These are phyloP conservation scores for Paramacrobiotus metropolitanus DNA, from an alignment of 1,140 invertebrate species.

Conservation along the genomic window DNA sequence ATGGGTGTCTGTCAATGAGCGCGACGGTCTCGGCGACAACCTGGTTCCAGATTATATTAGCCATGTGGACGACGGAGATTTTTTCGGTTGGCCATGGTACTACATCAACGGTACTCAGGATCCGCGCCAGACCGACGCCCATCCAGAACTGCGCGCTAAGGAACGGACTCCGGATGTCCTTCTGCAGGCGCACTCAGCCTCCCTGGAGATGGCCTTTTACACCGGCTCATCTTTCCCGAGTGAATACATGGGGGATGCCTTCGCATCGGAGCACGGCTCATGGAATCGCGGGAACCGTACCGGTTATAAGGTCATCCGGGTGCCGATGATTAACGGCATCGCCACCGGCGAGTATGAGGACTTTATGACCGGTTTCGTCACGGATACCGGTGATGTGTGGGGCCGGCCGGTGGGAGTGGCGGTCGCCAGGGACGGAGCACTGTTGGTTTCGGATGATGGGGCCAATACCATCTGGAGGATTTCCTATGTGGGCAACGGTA, in stretches of 20 bases:
- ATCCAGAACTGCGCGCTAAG: not conserved
- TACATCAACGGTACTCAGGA: not conserved
- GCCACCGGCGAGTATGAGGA: too few relatives aligned
- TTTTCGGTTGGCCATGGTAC: slow-evolving; percentile 6
- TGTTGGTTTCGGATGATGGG: too few relatives aligned
- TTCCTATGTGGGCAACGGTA: too few relatives aligned
- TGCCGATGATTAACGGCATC: too few relatives aligned
- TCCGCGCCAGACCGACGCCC: not conserved
- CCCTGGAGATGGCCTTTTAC: not conserved
- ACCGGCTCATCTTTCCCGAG: not conserved
- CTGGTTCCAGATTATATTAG: slow-evolving; percentile 6
- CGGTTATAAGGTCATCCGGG: too few relatives aligned
- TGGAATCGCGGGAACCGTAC: too few relatives aligned
- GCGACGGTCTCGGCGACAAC: slow-evolving; percentile 7
- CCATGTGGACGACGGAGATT: not conserved
- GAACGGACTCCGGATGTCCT: not conserved
- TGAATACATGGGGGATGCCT: not conserved
- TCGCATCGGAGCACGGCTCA: slow-evolving; percentile 4
- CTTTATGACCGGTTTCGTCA: too few relatives aligned
- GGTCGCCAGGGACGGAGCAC: too few relatives aligned
- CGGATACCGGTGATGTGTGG: too few relatives aligned
- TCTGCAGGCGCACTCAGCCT: slow-evolving; percentile 5
- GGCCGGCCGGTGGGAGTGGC: too few relatives aligned
- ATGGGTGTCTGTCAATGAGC: slow-evolving; percentile 7
- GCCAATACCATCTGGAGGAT: too few relatives aligned